Conservation (phyloP, 1,140 invertebrate species). For the Orius insidiosus region DNA sequence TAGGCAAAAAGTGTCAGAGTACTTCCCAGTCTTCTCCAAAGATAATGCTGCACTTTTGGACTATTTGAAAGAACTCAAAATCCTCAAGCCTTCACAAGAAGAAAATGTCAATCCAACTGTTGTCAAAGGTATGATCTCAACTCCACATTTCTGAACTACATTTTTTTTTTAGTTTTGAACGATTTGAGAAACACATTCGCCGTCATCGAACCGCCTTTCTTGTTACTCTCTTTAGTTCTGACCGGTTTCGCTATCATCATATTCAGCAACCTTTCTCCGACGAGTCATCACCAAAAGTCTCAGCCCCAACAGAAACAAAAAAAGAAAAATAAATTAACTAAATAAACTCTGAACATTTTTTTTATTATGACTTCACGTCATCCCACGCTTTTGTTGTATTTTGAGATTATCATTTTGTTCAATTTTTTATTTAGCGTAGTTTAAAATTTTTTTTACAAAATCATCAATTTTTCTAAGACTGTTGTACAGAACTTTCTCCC, state of each 20-base stretch:
- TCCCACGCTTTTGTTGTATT: slow-evolving; percentile 1
- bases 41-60: slow-evolving; percentile 39
- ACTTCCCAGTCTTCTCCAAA: slow-evolving; percentile 44
- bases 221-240: slow-evolving; percentile 12
- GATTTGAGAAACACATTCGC: slow-evolving; percentile 5
- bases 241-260: slow-evolving; percentile 8
- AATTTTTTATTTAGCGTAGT: neutral
- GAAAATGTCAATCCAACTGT: slow-evolving; percentile 11
- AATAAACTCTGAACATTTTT: neutral
- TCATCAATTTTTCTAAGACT: slow-evolving; percentile 6
- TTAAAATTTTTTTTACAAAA: slow-evolving; percentile 1
- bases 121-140: slow-evolving; percentile 18
- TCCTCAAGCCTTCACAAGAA: slow-evolving; percentile 26
- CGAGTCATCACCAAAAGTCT: neutral
- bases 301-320: neutral
- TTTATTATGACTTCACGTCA: slow-evolving; percentile 1
- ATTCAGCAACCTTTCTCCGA: neutral
- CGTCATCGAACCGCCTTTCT: slow-evolving; percentile 7
- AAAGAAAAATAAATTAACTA: slow-evolving; percentile 3
- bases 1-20: slow-evolving; percentile 42
- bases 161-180: slow-evolving; percentile 13
- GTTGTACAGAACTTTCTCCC: slow-evolving; percentile 7
- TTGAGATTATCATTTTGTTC: neutral
- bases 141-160: neutral
- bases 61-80: slow-evolving; percentile 37